These are phyloP conservation scores for Tamias sibiricus DNA, from an alignment of 2,113 vertebrate genomes.

Conservation along the genomic window DNA sequence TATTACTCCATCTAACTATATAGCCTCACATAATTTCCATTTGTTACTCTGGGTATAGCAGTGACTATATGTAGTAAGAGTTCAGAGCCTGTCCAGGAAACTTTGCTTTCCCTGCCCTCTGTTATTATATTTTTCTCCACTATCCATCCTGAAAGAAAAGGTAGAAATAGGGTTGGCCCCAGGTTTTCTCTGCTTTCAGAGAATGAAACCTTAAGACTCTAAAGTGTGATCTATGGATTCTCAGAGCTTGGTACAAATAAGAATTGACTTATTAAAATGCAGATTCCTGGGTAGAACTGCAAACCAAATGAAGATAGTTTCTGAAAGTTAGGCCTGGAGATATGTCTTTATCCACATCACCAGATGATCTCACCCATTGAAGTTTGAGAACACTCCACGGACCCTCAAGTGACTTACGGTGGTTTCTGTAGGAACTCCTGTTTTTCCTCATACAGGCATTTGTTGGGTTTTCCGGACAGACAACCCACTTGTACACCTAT, in stretches of 20 bases:
- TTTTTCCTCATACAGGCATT: neutral
- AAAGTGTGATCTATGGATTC: neutral
- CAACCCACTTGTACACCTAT: fast-evolving
- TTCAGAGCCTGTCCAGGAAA: neutral
- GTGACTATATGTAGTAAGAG: neutral
- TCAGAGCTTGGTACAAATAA: neutral
- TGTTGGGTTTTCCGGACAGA: neutral
- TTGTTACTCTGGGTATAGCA: neutral
- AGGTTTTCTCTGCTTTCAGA: neutral
- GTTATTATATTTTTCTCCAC: neutral
- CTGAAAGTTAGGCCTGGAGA: neutral
- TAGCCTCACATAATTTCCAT: neutral
- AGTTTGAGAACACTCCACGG: neutral
- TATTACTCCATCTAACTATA: neutral
- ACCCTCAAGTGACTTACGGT: fast-evolving
- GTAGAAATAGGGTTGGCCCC: neutral
- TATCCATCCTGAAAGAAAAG: neutral
- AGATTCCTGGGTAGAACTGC: neutral
- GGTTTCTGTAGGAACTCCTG: neutral
- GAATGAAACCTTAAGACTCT: neutral
- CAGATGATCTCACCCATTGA: neutral
- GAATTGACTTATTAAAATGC: neutral
- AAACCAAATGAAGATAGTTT: neutral
- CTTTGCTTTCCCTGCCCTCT: neutral
- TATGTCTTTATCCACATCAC: neutral